Evolutionary conservation across 2,888 invertebrate species (phyloP).

Genomic region (Carterocephalus palaemon): DNA sequence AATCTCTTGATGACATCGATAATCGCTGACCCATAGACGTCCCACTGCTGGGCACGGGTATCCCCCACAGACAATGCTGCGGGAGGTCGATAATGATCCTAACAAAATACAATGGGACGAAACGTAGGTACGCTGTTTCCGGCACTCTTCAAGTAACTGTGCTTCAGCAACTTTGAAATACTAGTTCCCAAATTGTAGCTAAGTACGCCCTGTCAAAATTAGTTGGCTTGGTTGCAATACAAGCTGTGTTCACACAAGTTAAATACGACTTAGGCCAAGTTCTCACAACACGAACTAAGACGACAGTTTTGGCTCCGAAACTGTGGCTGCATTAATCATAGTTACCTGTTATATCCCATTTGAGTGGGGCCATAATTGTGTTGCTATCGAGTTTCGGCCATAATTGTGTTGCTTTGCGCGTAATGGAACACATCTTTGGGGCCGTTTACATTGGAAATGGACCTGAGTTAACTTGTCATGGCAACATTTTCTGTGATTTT

Average conservation of each 20-base stretch:
- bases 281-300: constrained; percentile 64
- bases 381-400: constrained; percentile 5
- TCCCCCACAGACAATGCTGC: too few species aligned
- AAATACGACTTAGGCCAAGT: constrained; percentile 73
- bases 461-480: background rate
- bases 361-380: constrained; percentile 14
- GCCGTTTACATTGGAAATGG: constrained; percentile 9
- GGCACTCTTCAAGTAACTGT: constrained; percentile 17
- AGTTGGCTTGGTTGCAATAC: constrained; percentile 68
- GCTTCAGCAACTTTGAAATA: constrained; percentile 23
- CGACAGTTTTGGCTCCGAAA: constrained; percentile 56
- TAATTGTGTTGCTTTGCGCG: constrained; percentile 9
- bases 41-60: too few species aligned
- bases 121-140: constrained; percentile 1
- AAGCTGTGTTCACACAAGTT: constrained; percentile 68
- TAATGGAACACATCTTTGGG: constrained; percentile 3
- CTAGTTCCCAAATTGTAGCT: constrained; percentile 46
- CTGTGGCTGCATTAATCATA: constrained; percentile 45
- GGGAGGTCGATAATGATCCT: too few species aligned
- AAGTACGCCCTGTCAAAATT: constrained; percentile 67
- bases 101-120: too few species aligned
- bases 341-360: constrained; percentile 23
- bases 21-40: too few species aligned
- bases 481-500: too few species aligned
- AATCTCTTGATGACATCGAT: too few species aligned